phyloP scores from a whole-genome alignment of 2,113 vertebrate species.

The Xyliphius kryptos region DNA sequence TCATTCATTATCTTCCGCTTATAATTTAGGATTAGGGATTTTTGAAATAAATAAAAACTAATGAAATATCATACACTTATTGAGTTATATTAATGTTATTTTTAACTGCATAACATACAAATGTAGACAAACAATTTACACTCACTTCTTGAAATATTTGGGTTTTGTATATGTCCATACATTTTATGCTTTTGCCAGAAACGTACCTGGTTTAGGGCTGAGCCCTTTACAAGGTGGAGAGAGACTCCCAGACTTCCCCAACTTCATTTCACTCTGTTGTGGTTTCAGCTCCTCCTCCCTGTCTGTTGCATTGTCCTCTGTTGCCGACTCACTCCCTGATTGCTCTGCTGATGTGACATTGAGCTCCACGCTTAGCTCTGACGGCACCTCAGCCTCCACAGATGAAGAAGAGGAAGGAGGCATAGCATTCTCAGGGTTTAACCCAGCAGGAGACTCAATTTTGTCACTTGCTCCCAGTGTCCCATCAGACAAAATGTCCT shows the following conservation, averaged over 20 bases:
- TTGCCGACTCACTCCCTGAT: conserved; percentile 85
- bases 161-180: no score
- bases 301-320: conserved; percentile 80
- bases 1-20: no score
- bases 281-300: conserved; percentile 80
- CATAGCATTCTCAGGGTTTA: conserved; percentile 65
- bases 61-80: background rate
- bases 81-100: background rate
- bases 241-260: conserved; percentile 74
- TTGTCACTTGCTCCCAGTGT: conserved; percentile 67
- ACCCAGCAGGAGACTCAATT: conserved; percentile 40
- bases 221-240: conserved; percentile 77
- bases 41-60: background rate
- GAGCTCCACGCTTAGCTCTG: conserved; percentile 74
- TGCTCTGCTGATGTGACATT: conserved; percentile 89
- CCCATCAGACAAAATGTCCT: conserved; percentile 73
- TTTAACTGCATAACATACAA: no score
- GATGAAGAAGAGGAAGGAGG: conserved; percentile 55
- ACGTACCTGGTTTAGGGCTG: conserved; percentile 87
- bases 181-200: background rate
- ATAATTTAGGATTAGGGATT: background rate
- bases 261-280: conserved; percentile 73
- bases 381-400: conserved; percentile 64
- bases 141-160: no score
- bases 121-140: no score